These are phyloP conservation scores for Psittacula cyanocephala DNA, from an alignment of 2,113 vertebrate genomes.

Conservation along the genomic window DNA sequence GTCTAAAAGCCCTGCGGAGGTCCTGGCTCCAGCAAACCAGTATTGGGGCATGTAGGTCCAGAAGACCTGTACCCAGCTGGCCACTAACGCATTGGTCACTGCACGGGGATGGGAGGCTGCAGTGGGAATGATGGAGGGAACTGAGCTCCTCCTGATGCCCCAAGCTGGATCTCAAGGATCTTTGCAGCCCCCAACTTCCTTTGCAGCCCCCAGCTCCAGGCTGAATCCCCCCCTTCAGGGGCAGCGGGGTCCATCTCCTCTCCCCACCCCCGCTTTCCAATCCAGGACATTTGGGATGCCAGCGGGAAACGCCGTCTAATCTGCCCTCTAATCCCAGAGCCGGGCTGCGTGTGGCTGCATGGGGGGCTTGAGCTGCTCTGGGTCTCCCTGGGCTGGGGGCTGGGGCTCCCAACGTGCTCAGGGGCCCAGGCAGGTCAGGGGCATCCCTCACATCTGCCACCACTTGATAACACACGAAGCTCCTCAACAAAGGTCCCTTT, in stretches of 20 bases:
- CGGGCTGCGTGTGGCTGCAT: background rate
- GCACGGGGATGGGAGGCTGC: background rate
- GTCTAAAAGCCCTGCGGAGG: background rate
- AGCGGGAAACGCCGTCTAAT: slow-evolving; percentile 32
- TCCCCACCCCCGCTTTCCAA: slow-evolving; percentile 57
- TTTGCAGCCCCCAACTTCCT: no score
- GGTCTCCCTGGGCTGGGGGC: slow-evolving; percentile 1
- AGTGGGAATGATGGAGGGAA: background rate
- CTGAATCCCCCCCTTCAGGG: background rate
- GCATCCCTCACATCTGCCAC: slow-evolving; percentile 4
- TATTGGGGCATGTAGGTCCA: accelerated
- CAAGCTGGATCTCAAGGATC: background rate
- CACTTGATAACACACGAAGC: background rate
- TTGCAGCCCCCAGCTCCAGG: background rate
- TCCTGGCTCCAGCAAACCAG: background rate
- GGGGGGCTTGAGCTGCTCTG: background rate
- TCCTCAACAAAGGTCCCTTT: slow-evolving; percentile 25
- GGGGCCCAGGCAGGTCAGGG: background rate
- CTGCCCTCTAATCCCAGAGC: slow-evolving; percentile 57
- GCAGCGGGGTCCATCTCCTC: background rate
- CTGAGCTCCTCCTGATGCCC: background rate
- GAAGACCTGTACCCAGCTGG: background rate
- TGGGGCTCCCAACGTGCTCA: background rate
- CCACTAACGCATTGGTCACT: no score
- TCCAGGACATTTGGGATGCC: slow-evolving; percentile 57